Conservation (phyloP, 2,797 vertebrate species). For the Coregonus suidteri region DNA sequence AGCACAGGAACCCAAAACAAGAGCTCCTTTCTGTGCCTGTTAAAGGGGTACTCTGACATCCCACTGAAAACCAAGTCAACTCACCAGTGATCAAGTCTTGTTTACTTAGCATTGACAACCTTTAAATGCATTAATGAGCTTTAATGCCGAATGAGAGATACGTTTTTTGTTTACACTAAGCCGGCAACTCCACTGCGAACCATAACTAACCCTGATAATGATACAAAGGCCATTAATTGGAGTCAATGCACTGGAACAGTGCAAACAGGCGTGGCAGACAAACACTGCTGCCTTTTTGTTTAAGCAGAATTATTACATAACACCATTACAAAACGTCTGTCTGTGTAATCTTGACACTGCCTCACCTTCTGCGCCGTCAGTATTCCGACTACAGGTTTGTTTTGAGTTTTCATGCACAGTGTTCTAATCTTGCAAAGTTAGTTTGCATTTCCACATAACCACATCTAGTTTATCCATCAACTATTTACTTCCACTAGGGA, state of each 20-base stretch:
- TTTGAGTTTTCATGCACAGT: not conserved
- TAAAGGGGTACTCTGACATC: not conserved
- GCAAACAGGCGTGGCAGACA: not conserved
- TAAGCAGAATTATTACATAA: not conserved
- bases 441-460: not conserved
- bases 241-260: not conserved
- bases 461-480: too few species aligned
- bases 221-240: not conserved
- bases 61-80: not conserved
- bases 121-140: not conserved
- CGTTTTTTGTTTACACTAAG: not conserved
- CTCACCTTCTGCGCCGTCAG: not conserved
- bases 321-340: not conserved
- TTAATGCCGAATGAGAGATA: not conserved
- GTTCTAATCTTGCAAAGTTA: not conserved
- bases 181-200: not conserved
- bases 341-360: not conserved
- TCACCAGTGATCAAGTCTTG: not conserved
- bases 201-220: not conserved
- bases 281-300: not conserved
- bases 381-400: not conserved
- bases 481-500: too few species aligned
- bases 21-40: slow-evolving; percentile 2
- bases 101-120: not conserved
- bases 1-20: not conserved